These are phyloP conservation scores for Drosophila pseudotalamancana DNA, from an alignment of 2,888 invertebrate species.

Conservation along the genomic window DNA sequence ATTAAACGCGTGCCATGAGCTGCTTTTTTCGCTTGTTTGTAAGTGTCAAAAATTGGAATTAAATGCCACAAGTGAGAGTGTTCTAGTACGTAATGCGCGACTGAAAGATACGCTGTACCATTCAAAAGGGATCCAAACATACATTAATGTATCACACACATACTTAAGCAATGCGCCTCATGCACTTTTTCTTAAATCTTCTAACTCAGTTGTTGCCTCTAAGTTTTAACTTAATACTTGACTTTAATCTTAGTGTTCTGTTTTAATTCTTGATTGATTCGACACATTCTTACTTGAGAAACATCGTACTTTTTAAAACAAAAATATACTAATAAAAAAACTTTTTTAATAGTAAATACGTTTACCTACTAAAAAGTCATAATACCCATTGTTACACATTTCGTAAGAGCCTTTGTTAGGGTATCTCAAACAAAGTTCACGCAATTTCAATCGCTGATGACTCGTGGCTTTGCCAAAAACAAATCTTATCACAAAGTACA, in stretches of 20 bases:
- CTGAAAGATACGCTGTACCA: neutral
- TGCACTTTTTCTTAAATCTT: too few species aligned
- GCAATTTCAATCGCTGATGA: constrained; percentile 24
- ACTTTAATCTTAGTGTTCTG: too few species aligned
- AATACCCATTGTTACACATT: neutral
- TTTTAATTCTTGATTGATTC: too few species aligned
- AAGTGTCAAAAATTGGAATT: constrained; percentile 43
- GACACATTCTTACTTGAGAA: too few species aligned
- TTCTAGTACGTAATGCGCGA: neutral
- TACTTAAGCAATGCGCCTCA: too few species aligned
- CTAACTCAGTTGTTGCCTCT: too few species aligned
- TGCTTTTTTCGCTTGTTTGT: constrained; percentile 74
- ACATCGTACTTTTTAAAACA: too few species aligned
- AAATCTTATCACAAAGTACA: constrained; percentile 53
- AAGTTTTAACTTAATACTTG: too few species aligned
- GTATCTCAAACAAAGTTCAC: neutral
- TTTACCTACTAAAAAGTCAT: neutral
- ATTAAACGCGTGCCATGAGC: constrained; percentile 64
- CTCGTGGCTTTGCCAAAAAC: constrained; percentile 19
- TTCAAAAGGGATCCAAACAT: neutral
- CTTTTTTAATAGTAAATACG: too few species aligned
- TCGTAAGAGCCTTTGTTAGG: too few species aligned
- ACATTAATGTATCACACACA: too few species aligned
- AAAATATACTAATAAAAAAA: too few species aligned
- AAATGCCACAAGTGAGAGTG: neutral